Evolutionary conservation across 2,888 invertebrate species (phyloP), one percentile per base, ranked within the genome.

Genomic region (Drosophila nigritarsus): DNA sequence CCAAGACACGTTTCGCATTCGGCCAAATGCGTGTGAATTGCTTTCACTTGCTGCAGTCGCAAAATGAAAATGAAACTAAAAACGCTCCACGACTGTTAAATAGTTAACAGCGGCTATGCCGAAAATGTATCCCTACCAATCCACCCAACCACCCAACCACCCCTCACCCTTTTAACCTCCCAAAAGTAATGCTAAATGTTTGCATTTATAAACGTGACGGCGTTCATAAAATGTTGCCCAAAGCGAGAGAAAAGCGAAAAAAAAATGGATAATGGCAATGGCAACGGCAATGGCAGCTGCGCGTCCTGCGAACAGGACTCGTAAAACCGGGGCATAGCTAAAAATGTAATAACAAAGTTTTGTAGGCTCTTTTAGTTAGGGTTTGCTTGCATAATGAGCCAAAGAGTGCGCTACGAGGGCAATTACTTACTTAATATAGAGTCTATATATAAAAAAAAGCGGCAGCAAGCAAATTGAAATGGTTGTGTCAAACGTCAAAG

Each of bases 21-120:
- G 71, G 55, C 71, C 71, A 79, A 83, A 85, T 74, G 80, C 82
- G 86, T 81, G 85, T 78, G 80, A 87, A 86, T 82, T 78, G 85
- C 86, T 80, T 88, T 82, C 86, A 77, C 82, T 87, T 65, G 69
- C 72, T 69, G 80, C 80, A 75, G 63, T 75, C 61, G 72, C 80
- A 49, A 51, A 71, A 67, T 61, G 58, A 63, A 83, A 87, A 83
- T 73, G 78, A 87, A 87, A 85, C 87, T 78, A 76, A 84, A 82
- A 80, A 78, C 82, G 78, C 75, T 71, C 38, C 64, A 63, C 71
- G 82, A 80, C 84, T 84, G 69, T 65, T 81, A 85, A 83, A 85
- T 80, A 87, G 87, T 80, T 83, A 73, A 73, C 61, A 50, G 60
- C 38, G 34, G n/a, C 59, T 55, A 32, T 64, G 50, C 38, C 60